phyloP scores from a whole-genome alignment of 2,888 invertebrate genomes.

The Thera britannica region DNA sequence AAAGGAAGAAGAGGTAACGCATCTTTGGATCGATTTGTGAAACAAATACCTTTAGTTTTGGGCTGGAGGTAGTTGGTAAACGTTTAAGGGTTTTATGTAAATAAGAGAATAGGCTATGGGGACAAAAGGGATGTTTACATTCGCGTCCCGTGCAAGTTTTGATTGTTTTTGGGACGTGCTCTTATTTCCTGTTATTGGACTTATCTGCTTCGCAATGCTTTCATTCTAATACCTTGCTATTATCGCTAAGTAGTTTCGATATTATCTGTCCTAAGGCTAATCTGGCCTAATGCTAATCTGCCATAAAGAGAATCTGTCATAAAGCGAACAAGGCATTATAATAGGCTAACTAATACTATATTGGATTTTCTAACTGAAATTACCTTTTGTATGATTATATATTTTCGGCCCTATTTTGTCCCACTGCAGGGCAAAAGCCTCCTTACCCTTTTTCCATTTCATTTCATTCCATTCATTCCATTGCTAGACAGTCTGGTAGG shows the following conservation, averaged over 20 bases:
- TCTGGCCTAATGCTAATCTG: too few species aligned
- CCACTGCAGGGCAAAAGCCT: too few species aligned
- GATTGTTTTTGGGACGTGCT: constrained; percentile 41
- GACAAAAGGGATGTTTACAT: constrained; percentile 42
- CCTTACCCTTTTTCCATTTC: too few species aligned
- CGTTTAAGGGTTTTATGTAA: constrained; percentile 41
- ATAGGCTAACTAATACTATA: too few species aligned
- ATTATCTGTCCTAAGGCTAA: constrained; percentile 1
- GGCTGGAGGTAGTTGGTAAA: constrained; percentile 38
- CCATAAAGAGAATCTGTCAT: too few species aligned
- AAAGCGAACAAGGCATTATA: too few species aligned
- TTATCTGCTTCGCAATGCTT: constrained; percentile 18
- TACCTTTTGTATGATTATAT: too few species aligned
- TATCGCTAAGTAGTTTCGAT: constrained; percentile 19
- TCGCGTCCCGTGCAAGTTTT: constrained; percentile 40
- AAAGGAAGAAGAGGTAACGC: constrained; percentile 34
- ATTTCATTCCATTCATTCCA: too few species aligned
- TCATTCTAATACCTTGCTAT: constrained; percentile 22
- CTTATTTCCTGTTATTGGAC: constrained; percentile 32
- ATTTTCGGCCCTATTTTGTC: too few species aligned
- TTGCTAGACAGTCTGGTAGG: too few species aligned
- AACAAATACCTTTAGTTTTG: constrained; percentile 38
- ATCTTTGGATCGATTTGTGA: constrained; percentile 38
- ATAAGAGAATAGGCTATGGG: constrained; percentile 39
- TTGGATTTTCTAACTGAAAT: too few species aligned